These are phyloP conservation scores for Chelon labrosus DNA, from an alignment of 2,797 vertebrate genomes.

Conservation along the genomic window DNA sequence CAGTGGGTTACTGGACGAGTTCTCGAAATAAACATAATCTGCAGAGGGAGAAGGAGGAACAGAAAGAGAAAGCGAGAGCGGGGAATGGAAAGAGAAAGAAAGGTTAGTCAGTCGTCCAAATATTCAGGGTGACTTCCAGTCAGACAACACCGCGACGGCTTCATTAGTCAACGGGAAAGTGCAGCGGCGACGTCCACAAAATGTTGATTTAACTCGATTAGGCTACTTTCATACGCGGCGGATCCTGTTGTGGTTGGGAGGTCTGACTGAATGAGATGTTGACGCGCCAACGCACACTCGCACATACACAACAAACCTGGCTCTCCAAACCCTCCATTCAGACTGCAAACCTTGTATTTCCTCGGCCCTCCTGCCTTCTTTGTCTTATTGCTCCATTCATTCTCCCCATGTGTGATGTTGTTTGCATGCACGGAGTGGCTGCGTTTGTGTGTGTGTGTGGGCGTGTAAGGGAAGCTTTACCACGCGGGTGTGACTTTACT, in stretches of 20 bases:
- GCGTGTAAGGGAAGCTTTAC: slow-evolving; percentile 36
- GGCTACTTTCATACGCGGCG: slow-evolving; percentile 56
- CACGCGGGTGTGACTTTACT: slow-evolving; percentile 54
- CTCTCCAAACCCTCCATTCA: slow-evolving; percentile 49
- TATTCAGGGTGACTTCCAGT: slow-evolving; percentile 43
- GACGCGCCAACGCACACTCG: slow-evolving; percentile 3
- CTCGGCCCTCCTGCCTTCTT: slow-evolving; percentile 56
- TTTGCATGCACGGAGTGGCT: slow-evolving; percentile 54
- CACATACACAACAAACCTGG: slow-evolving; percentile 30
- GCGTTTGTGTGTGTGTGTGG: slow-evolving; percentile 49
- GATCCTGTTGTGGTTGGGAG: slow-evolving; percentile 47
- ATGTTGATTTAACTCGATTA: slow-evolving; percentile 49
- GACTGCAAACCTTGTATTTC: slow-evolving; percentile 56
- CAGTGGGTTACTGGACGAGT: slow-evolving; percentile 90
- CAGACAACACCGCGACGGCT: slow-evolving; percentile 38
- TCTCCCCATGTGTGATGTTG: slow-evolving; percentile 34
- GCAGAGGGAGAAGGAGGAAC: slow-evolving; percentile 43
- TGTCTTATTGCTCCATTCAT: slow-evolving; percentile 56
- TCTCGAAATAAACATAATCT: slow-evolving; percentile 92
- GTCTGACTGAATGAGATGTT: slow-evolving; percentile 49
- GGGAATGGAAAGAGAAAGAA: slow-evolving; percentile 8
- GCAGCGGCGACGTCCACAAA: slow-evolving; percentile 44
- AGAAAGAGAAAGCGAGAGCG: slow-evolving; percentile 16
- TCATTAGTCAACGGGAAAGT: slow-evolving; percentile 45
- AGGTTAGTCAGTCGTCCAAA: slow-evolving; percentile 55